Conservation (phyloP, 2,113 vertebrate genomes). For the Dipodomys spectabilis region DNA sequence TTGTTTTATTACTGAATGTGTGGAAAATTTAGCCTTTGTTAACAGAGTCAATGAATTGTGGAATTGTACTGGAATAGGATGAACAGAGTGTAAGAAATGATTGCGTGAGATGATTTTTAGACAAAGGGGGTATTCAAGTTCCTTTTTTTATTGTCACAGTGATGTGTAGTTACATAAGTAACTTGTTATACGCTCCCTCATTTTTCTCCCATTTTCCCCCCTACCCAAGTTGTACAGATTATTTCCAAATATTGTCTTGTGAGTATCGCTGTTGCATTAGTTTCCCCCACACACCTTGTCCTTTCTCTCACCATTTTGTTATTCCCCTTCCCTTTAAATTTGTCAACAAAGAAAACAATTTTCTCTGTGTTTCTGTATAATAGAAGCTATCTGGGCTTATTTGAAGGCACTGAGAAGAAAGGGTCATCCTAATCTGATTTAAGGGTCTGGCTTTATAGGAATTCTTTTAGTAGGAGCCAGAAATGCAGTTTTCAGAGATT, state of each 20-base stretch:
- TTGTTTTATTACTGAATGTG: background rate
- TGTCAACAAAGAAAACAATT: conserved; percentile 38
- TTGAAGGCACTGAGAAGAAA: conserved; percentile 27
- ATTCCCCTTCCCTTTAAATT: too few species aligned
- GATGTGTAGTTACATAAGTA: too few species aligned
- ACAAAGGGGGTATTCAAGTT: background rate
- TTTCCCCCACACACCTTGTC: too few species aligned
- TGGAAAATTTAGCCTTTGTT: background rate
- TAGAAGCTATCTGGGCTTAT: conserved; percentile 22
- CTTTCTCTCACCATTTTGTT: too few species aligned
- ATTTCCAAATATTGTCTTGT: too few species aligned
- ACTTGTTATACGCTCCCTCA: too few species aligned
- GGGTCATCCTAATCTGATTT: conserved; percentile 56
- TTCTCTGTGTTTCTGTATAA: conserved; percentile 18
- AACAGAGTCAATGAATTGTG: background rate
- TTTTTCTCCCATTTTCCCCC: too few species aligned
- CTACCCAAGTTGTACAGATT: too few species aligned
- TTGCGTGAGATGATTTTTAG: background rate
- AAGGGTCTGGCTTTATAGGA: background rate
- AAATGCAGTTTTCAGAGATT: conserved; percentile 45
- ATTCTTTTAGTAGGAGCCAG: conserved; percentile 39
- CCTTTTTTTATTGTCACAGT: background rate
- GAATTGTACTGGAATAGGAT: background rate
- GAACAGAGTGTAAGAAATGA: background rate
- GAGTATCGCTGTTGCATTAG: too few species aligned